Percentiles rank a stretch among this genome's conserved stretches.
These are phyloP conservation scores for Andrena flavipes DNA, from an alignment of 2,888 invertebrate genomes.

Conservation along the genomic window DNA sequence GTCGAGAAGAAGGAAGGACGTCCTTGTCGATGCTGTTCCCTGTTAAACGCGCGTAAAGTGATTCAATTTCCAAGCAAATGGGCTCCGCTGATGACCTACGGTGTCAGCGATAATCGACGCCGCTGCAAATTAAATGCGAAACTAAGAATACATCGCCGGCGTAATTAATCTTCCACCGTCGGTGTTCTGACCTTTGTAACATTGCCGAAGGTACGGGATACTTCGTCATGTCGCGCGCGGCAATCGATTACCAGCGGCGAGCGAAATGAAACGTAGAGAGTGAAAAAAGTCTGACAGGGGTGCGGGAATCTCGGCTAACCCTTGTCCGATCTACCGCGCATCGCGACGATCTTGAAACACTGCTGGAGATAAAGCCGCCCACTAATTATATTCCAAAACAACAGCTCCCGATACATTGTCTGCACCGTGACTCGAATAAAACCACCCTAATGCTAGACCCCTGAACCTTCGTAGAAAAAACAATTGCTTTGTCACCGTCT, in stretches of 20 bases:
- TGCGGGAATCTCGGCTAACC: slow-evolving; percentile 25
- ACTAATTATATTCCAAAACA: slow-evolving; percentile 46
- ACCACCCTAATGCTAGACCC: slow-evolving; percentile 13
- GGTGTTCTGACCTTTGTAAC: slow-evolving; percentile 10
- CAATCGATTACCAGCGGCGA: slow-evolving; percentile 24
- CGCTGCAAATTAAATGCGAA: slow-evolving; percentile 17
- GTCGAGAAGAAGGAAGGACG: too few species aligned
- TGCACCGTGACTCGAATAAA: not conserved
- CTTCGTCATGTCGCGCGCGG: slow-evolving; percentile 30
- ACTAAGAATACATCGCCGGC: slow-evolving; percentile 10
- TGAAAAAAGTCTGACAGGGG: slow-evolving; percentile 13
- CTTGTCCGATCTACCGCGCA: slow-evolving; percentile 14
- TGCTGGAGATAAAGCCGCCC: slow-evolving; percentile 21
- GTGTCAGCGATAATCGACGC: slow-evolving; percentile 21
- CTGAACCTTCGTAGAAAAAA: slow-evolving; percentile 5
- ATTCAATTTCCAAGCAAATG: not conserved
- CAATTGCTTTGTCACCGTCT: slow-evolving; percentile 34
- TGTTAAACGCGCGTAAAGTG: not conserved
- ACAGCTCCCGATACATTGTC: slow-evolving; percentile 1
- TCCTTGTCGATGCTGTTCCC: not conserved
- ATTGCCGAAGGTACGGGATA: slow-evolving; percentile 22
- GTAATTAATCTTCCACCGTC: slow-evolving; percentile 41
- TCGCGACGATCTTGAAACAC: slow-evolving; percentile 45
- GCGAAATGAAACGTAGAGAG: slow-evolving; percentile 17
- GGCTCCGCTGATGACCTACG: not conserved